Percentiles rank a stretch among this genome's conserved stretches.
phyloP scores from a whole-genome alignment of 2,888 invertebrate species.

The Nemapogon koenigi region DNA sequence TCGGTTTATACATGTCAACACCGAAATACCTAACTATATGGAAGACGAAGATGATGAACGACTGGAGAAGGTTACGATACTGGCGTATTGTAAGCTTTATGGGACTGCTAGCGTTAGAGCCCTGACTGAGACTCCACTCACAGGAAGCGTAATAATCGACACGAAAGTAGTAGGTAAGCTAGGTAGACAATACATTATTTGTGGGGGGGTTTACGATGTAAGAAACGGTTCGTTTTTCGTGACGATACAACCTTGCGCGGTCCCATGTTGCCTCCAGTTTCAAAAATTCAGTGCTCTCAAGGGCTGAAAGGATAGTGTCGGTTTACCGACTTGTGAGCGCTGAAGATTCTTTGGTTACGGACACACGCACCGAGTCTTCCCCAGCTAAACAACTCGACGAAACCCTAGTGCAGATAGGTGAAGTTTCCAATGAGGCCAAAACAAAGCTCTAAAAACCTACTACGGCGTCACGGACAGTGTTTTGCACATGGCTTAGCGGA shows the following conservation, averaged over 20 bases:
- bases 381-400: slow-evolving; percentile 3
- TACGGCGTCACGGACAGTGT: slow-evolving; percentile 15
- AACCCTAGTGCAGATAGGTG: slow-evolving; percentile 5
- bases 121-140: slow-evolving; percentile 13
- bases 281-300: slow-evolving; percentile 2
- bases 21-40: slow-evolving; percentile 3
- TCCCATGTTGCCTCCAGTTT: background rate
- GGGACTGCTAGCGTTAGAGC: slow-evolving; percentile 5
- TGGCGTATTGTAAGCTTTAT: background rate
- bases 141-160: no score
- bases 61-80: background rate
- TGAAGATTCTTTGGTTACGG: background rate
- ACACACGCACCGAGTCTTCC: slow-evolving; percentile 7
- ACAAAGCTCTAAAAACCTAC: slow-evolving; percentile 6
- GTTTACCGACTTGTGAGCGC: background rate
- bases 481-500: slow-evolving; percentile 15
- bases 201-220: slow-evolving; percentile 16
- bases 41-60: slow-evolving; percentile 2
- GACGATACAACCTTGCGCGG: slow-evolving; percentile 5
- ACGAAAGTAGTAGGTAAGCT: no score
- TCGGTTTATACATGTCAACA: slow-evolving; percentile 3
- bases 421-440: background rate
- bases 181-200: slow-evolving; percentile 12
- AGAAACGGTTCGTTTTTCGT: background rate
- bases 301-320: background rate